Evolutionary conservation across 2,113 vertebrate species (phyloP).

Genomic region (Haemorhous mexicanus): DNA sequence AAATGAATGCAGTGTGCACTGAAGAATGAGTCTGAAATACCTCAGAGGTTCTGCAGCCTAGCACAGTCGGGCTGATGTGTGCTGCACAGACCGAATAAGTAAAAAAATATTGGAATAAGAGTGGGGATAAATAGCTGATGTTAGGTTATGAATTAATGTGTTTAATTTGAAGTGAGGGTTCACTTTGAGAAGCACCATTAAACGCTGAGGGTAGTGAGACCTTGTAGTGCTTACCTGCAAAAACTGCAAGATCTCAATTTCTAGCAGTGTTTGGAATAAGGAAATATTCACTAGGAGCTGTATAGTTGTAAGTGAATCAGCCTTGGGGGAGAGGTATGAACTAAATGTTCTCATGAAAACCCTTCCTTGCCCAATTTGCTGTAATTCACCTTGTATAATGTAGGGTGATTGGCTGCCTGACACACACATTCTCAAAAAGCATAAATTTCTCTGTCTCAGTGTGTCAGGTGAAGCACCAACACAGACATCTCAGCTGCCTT

Average conservation of each 20-base stretch:
- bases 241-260: background rate
- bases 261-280: background rate
- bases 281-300: background rate
- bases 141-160: background rate
- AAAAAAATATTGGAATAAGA: background rate
- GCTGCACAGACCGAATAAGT: background rate
- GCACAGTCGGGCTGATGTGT: background rate
- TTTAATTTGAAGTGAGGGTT: background rate
- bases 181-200: background rate
- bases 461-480: background rate
- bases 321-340: accelerated
- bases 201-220: background rate
- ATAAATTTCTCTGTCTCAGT: background rate
- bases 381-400: background rate
- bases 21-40: background rate
- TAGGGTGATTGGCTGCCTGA: background rate
- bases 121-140: background rate
- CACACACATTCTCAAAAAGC: accelerated
- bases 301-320: background rate
- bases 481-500: background rate
- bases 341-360: background rate
- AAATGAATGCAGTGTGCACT: background rate
- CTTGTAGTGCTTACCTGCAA: background rate
- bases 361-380: background rate
- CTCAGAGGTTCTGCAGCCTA: background rate